Base-by-base conservation (phyloP, 1,140 invertebrate species). In the Cyclargus thomasi region DNA sequence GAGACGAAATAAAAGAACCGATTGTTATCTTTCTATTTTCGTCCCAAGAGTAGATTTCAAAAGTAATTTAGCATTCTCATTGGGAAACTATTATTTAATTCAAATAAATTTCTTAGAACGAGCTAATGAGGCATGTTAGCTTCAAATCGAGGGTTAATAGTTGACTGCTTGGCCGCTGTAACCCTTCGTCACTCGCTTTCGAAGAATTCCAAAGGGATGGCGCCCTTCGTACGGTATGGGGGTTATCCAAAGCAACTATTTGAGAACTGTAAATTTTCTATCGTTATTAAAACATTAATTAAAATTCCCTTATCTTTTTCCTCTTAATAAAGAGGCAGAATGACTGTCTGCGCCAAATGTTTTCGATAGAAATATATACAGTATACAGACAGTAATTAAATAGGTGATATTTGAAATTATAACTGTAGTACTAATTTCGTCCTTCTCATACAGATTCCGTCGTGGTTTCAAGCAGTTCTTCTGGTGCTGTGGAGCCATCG, bases 401-500 rank as follows among this genome's bases (percentile, higher is more conserved):
- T n/a, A n/a, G n/a, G n/a, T n/a, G n/a, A n/a, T n/a, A n/a, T n/a
- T n/a, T n/a, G n/a, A n/a, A n/a, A n/a, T n/a, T n/a, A n/a, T n/a
- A n/a, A n/a, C n/a, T n/a, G n/a, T n/a, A n/a, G n/a, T n/a, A n/a
- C n/a, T n/a, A n/a, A 47, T 47, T 47, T 63, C 17, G 18, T 29
- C 22, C 6, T 67, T 53, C 74, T 74, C 59, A 89, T 85, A 18
- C 84, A 98, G 96, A 88, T 97, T 98, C 89, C 93, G 96, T 39
- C 93, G 95, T 74, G 97, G 97, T 4, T 97, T 97, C 85, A 96
- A 96, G 71, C 94, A 96, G 81, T 96, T 97, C 78, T 97, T 97
- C 83, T 94, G 94, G 68, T 97, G 95, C 87, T 95, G 96, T 77
- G 93, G 96, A 17, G 91, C 93, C 10, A 90, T 95, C 1, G 92